Percentiles rank a stretch among this genome's conserved stretches.
These are phyloP conservation scores for Xylota segnis DNA, from an alignment of 2,888 invertebrate genomes.

Conservation along the genomic window DNA sequence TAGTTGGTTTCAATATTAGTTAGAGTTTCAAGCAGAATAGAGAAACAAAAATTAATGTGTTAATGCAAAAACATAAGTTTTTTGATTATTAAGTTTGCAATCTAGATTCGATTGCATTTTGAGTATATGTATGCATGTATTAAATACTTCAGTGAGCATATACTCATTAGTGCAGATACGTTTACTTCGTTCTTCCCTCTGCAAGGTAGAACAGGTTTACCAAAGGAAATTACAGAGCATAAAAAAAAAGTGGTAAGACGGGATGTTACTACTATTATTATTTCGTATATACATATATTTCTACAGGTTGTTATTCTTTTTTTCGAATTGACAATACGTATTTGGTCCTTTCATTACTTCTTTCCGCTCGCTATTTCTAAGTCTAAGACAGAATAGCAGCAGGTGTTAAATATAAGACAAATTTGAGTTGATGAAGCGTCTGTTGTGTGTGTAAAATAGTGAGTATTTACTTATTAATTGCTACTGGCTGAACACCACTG, in stretches of 20 bases:
- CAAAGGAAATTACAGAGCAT: conserved; percentile 7
- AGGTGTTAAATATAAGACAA: conserved; percentile 28
- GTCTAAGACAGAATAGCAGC: conserved; percentile 2
- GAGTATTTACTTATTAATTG: too few relatives aligned
- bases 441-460: background rate
- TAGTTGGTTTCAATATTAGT: background rate
- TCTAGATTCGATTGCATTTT: conserved; percentile 1
- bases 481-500: too few relatives aligned
- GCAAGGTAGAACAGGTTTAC: conserved; percentile 16
- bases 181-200: background rate
- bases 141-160: conserved; percentile 18
- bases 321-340: background rate
- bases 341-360: background rate
- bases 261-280: conserved; percentile 19
- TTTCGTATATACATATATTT: background rate
- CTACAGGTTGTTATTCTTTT: conserved; percentile 21
- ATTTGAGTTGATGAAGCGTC: background rate
- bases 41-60: background rate
- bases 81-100: background rate
- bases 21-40: background rate
- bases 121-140: background rate
- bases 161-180: conserved; percentile 14
- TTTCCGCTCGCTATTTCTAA: background rate
- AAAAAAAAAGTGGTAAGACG: conserved; percentile 57
- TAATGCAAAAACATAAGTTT: background rate